Evolutionary conservation across 2,888 invertebrate species (phyloP), one percentile per base, ranked within the genome.

Genomic region (Heliconius hortense): DNA sequence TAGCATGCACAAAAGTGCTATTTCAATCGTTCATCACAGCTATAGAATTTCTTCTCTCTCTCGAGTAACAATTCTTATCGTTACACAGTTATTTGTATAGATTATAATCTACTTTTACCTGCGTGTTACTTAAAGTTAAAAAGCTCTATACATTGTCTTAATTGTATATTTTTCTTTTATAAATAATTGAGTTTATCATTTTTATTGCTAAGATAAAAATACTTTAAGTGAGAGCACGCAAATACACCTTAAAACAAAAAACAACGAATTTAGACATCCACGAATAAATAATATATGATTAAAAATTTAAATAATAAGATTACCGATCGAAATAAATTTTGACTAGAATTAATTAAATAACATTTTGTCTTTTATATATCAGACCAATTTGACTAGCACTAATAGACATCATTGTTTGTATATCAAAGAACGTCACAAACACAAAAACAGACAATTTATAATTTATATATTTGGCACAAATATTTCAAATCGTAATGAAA

Each of bases 61-160:
- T 76, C 73, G 70, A 88, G 84, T 88, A 88, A 87, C 85, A 84
- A 88, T 86, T 86, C 77, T 78, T 78, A 76, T 88, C 83, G 84
- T 84, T 84, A 86, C 86, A 85, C 85, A 87, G 83, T 86, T 87
- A 88, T 84, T 84, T 85, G 87, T 87, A 86, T 85, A 84, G 88
- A 89, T 88, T 89, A 90, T 90, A 86, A 84, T 89, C 88, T 93
- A 92, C 74, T 89, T 66, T 85, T 89, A 86, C 93, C 93, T 92
- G 91, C 92, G 88, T 92, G 89, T 89, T 90, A 90, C 92, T 91
- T 92, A 92, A 84, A 74, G 87, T 89, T 94, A 93, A 90, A 86
- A 94, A 94, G 94, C 94, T 94, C 94, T 94, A 94, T 93, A 94
- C 94, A 93, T 89, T 91, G 87, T 91, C 92, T 92, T 94, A 92